Conservation (phyloP, 2,113 vertebrate species). For the Rhipidura dahli region DNA sequence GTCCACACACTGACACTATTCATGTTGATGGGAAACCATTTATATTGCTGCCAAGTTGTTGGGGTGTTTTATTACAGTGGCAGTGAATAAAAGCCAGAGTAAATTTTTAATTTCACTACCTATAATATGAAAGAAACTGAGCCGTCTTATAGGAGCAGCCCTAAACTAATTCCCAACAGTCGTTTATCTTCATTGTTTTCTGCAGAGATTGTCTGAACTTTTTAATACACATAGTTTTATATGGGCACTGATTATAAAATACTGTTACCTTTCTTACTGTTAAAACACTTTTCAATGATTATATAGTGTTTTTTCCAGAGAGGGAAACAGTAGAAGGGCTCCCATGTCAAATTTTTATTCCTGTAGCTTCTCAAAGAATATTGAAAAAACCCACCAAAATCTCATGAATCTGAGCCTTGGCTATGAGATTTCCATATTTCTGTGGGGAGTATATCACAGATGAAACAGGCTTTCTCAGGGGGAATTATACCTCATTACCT, state of each 20-base stretch:
- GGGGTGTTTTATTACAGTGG: background rate
- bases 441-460: background rate
- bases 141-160: background rate
- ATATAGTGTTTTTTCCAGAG: background rate
- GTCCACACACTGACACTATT: background rate
- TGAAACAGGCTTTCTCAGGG: background rate
- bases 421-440: background rate
- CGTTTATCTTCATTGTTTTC: constrained; percentile 33
- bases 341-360: background rate
- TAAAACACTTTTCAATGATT: background rate
- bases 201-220: background rate
- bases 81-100: constrained; percentile 28
- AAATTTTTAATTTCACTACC: constrained; percentile 25
- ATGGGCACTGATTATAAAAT: background rate
- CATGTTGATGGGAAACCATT: constrained; percentile 11
- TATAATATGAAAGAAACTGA: background rate
- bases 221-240: background rate
- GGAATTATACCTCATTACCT: constrained; percentile 33
- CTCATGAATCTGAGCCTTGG: background rate
- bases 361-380: background rate
- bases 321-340: background rate
- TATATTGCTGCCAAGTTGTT: background rate
- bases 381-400: background rate
- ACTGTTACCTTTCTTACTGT: background rate
- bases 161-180: background rate